Evolutionary conservation across 2,113 vertebrate genomes (phyloP), one percentile per base, ranked within the genome.

Genomic region (Psophia crepitans): DNA sequence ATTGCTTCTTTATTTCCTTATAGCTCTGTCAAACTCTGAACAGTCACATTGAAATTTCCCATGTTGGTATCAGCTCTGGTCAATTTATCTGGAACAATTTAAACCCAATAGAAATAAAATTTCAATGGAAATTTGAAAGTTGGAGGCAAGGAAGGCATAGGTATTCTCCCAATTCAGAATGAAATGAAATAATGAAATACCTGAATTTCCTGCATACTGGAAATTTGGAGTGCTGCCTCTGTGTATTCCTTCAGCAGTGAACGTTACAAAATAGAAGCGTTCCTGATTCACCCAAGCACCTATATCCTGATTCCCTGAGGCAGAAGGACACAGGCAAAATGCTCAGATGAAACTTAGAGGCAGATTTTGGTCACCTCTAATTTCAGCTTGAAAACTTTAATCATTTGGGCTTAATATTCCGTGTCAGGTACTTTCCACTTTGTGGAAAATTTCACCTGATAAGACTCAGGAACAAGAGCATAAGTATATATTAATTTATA

Each of bases 51-150:
- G 84, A 90, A 85, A 89, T 91, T 90, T 91, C 65, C 78, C 61
- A 11, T 46, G 78, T 32, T 87, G 57, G 14, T 91, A 87, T 79
- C 81, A 53, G 27, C 66, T 83, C 70, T 82, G 39, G 14, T 54
- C 83, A 61, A 91, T 96, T 95, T 93, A 69, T 76, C 93, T 91
- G 90, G 28, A 87, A 73, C 37, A 63, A 32, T 69, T 76, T 90
- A 76, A 90, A 89, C 74, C n/a, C 33, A 82, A 69, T 51, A 27
- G 22, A 89, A 95, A 92, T 66, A 89, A 68, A 71, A 68, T 91
- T 84, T 90, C 2, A 5, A 87, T 77, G 27, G 53, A 37, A 87
- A 65, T 79, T 84, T 69, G 33, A 44, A 94, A 94, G 69, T 94
- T 82, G 60, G 81, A 89, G 33, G 64, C 69, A 91, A 74, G 26